These are phyloP conservation scores for Pelvicachromis taeniatus DNA, from an alignment of 2,113 vertebrate species.

Conservation along the genomic window DNA sequence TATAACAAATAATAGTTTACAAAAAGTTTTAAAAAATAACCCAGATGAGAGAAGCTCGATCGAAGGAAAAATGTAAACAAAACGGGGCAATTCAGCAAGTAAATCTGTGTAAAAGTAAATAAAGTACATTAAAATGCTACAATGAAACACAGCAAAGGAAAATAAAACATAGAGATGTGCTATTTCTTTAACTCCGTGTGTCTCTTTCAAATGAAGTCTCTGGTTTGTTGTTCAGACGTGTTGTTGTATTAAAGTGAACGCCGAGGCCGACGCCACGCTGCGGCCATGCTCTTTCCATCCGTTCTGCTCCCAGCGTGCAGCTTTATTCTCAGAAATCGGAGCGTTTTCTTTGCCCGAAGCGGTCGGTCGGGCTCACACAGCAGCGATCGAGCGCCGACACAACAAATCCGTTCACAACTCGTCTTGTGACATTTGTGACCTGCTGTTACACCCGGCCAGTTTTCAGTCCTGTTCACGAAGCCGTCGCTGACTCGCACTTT, in stretches of 20 bases:
- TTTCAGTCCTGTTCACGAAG: neutral
- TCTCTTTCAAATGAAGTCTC: neutral
- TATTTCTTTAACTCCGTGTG: neutral
- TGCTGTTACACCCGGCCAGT: neutral
- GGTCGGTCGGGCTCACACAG: rapidly evolving
- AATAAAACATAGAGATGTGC: too few species aligned
- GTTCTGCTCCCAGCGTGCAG: neutral
- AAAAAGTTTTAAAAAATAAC: neutral
- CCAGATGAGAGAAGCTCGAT: neutral
- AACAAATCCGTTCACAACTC: neutral
- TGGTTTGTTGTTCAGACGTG: neutral
- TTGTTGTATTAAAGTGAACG: neutral
- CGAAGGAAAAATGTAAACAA: neutral
- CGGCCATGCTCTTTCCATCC: neutral
- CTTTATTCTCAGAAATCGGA: neutral
- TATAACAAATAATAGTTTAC: neutral
- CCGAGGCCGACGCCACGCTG: neutral
- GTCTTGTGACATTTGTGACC: neutral
- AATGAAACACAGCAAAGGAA: neutral
- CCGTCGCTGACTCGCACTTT: neutral
- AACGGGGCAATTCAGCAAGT: neutral
- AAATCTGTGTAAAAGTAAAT: neutral
- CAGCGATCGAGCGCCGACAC: neutral
- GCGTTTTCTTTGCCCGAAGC: neutral
- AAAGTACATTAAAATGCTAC: neutral